Conservation (phyloP, 2,797 vertebrate genomes). For the Iguana delicatissima region DNA sequence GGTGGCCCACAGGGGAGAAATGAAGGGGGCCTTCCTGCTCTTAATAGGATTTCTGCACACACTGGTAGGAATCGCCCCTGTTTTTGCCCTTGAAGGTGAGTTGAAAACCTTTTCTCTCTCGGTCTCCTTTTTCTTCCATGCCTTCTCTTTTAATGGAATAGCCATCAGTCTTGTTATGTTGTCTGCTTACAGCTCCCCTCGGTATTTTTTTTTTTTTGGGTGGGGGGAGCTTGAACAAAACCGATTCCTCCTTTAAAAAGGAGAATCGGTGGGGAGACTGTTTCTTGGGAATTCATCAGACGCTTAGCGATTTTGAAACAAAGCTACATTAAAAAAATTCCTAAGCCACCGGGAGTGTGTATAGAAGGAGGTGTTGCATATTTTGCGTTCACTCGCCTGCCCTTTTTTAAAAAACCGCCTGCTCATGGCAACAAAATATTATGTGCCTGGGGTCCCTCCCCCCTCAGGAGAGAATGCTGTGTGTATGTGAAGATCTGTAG, state of each 20-base stretch:
- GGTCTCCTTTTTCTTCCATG: neutral
- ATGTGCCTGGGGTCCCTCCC: neutral
- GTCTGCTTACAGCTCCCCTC: neutral
- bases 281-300: neutral
- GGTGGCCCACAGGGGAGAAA: constrained; percentile 23
- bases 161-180: neutral
- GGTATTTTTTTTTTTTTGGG: neutral
- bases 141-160: neutral
- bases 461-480: neutral
- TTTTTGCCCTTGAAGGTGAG: constrained; percentile 49
- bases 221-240: neutral
- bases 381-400: constrained; percentile 14
- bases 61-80: constrained; percentile 28
- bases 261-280: neutral
- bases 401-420: neutral
- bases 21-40: constrained; percentile 26
- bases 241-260: neutral
- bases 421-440: neutral
- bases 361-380: neutral
- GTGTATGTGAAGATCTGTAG: neutral
- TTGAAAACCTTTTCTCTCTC: neutral
- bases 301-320: constrained; percentile 14
- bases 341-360: neutral
- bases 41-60: constrained; percentile 35
- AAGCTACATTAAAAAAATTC: neutral